phyloP scores from a whole-genome alignment of 1,140 invertebrate genomes.

The Ptiloglossa arizonensis region DNA sequence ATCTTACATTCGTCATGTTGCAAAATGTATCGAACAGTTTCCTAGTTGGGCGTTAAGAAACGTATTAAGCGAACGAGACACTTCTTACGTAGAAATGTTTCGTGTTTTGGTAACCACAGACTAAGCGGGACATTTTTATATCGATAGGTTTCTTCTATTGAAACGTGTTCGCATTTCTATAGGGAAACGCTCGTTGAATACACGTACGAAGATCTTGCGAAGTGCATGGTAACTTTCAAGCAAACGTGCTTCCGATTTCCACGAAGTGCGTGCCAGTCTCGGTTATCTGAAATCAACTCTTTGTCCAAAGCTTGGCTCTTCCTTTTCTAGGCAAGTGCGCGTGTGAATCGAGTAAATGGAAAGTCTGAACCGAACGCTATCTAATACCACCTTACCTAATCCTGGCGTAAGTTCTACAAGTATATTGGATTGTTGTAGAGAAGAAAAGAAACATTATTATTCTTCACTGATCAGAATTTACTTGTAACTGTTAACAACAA shows the following conservation, averaged over 20 bases:
- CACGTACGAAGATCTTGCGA: conserved; percentile 4
- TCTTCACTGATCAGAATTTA: too few relatives aligned
- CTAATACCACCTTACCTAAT: too few relatives aligned
- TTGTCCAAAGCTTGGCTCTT: conserved; percentile 5
- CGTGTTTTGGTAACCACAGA: not conserved
- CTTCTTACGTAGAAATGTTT: not conserved
- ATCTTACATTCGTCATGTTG: too few relatives aligned
- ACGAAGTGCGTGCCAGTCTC: not conserved
- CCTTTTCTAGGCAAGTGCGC: not conserved
- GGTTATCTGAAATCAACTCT: conserved; percentile 28
- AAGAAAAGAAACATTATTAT: too few relatives aligned
- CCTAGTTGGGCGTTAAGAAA: too few relatives aligned
- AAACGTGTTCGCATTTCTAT: conserved; percentile 1
- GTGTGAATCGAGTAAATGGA: too few relatives aligned
- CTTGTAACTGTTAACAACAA: too few relatives aligned
- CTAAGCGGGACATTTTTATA: not conserved
- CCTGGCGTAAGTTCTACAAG: too few relatives aligned
- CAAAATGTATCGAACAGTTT: too few relatives aligned
- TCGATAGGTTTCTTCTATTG: not conserved
- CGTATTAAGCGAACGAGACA: not conserved
- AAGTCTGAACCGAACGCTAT: too few relatives aligned
- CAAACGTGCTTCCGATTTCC: conserved; percentile 19
- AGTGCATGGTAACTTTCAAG: conserved; percentile 20
- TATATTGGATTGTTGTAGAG: too few relatives aligned
- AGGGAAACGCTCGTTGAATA: conserved; percentile 1